Evolutionary conservation across 2,888 invertebrate genomes (phyloP).

Genomic region (Linyphia triangularis): DNA sequence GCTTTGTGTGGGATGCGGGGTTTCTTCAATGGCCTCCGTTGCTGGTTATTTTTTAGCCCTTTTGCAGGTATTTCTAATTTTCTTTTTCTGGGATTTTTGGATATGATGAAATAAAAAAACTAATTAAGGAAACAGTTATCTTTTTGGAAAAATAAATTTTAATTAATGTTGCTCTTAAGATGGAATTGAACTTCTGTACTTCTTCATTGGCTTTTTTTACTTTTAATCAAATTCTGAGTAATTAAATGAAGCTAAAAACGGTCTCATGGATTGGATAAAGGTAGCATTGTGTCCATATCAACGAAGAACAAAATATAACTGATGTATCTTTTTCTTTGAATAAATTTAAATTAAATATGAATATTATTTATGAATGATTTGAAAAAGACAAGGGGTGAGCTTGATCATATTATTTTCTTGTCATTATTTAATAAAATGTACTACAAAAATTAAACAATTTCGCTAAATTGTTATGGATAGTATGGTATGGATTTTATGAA

Average conservation of each 20-base stretch:
- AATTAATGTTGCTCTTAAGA: conserved; percentile 19
- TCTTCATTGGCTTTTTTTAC: neutral
- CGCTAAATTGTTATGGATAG: no score
- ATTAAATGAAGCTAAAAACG: conserved; percentile 29
- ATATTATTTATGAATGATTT: no score
- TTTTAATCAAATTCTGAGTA: conserved; percentile 17
- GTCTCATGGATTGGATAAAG: conserved; percentile 1
- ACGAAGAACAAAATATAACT: neutral
- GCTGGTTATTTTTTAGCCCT: neutral
- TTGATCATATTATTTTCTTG: no score
- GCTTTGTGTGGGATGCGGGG: conserved; percentile 1
- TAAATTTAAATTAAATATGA: no score
- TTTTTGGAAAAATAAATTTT: conserved; percentile 45
- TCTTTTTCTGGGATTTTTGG: neutral
- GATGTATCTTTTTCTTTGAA: no score
- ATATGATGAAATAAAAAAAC: conserved; percentile 50
- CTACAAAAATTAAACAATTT: no score
- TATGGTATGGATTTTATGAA: no score
- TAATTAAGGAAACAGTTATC: conserved; percentile 48
- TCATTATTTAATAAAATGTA: no score
- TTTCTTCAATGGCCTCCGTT: conserved; percentile 26
- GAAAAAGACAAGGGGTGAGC: no score
- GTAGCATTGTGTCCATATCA: neutral
- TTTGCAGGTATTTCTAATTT: conserved; percentile 1
- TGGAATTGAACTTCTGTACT: conserved; percentile 8